Evolutionary conservation across 2,797 vertebrate species (phyloP).

Genomic region (Alauda arvensis): DNA sequence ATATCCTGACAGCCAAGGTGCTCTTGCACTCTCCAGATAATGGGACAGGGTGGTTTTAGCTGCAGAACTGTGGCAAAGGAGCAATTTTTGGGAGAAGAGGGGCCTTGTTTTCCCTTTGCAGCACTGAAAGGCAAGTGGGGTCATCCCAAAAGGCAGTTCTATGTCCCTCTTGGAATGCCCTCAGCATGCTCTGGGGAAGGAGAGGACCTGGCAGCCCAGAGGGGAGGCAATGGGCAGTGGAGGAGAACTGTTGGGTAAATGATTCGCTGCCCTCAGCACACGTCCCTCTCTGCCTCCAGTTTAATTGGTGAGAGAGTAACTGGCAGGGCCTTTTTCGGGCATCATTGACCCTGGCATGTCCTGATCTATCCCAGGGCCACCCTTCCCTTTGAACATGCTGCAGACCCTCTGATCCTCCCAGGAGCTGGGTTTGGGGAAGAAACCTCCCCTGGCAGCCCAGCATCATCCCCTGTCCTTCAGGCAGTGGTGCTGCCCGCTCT

Average conservation of each 20-base stretch:
- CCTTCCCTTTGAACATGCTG: background rate
- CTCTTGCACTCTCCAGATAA: background rate
- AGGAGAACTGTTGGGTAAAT: conserved; percentile 30
- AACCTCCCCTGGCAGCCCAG: background rate
- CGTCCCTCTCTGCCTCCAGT: background rate
- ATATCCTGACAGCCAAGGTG: background rate
- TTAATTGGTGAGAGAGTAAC: conserved; percentile 45
- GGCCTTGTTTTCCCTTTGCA: background rate
- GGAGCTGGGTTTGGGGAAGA: background rate
- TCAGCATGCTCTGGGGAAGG: background rate
- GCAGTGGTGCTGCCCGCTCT: fast-evolving
- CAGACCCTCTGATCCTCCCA: background rate
- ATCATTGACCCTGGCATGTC: background rate
- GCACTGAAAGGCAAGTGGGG: background rate
- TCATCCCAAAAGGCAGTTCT: background rate
- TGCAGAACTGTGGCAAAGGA: background rate
- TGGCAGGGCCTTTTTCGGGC: background rate
- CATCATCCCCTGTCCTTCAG: background rate
- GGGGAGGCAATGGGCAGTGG: background rate
- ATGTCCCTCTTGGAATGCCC: background rate
- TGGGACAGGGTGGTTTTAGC: background rate
- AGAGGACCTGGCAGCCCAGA: background rate
- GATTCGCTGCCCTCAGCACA: fast-evolving
- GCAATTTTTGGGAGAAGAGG: background rate
- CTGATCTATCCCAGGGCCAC: background rate